Conservation (phyloP, 2,888 invertebrate species). For the Latrodectus hesperus region DNA sequence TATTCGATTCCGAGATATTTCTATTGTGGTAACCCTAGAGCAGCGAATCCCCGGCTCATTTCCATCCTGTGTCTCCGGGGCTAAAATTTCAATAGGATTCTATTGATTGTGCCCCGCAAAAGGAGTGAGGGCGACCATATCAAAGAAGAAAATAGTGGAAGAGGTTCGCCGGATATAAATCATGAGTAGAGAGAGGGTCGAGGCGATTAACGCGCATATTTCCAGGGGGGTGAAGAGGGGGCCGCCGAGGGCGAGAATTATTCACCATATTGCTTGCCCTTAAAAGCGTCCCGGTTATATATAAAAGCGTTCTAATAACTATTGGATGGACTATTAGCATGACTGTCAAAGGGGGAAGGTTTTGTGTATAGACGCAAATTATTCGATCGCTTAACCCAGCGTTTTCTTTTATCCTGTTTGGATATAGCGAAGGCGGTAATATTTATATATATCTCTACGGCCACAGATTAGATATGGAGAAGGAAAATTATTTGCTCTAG, state of each 20-base stretch:
- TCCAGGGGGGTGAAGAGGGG: conserved; percentile 20
- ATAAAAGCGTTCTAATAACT: conserved; percentile 68
- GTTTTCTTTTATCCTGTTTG: conserved; percentile 23
- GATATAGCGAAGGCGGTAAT: conserved; percentile 7
- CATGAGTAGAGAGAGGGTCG: conserved; percentile 41
- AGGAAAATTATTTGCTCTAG: conserved; percentile 53
- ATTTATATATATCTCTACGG: conserved; percentile 34
- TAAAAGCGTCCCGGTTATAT: conserved; percentile 40
- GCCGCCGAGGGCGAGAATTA: conserved; percentile 35
- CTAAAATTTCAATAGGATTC: conserved; percentile 66
- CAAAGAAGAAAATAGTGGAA: conserved; percentile 32
- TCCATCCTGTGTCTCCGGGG: conserved; percentile 55
- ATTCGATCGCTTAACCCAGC: conserved; percentile 13
- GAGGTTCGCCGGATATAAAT: conserved; percentile 48
- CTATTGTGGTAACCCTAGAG: conserved; percentile 55
- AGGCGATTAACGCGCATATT: conserved; percentile 62
- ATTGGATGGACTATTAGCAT: conserved; percentile 66
- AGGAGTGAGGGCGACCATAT: conserved; percentile 8
- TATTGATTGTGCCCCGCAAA: conserved; percentile 53
- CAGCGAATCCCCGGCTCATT: conserved; percentile 42
- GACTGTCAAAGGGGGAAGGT: conserved; percentile 50
- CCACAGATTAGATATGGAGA: conserved; percentile 64
- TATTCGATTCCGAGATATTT: conserved; percentile 16
- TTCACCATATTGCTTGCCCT: conserved; percentile 60
- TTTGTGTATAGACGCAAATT: conserved; percentile 64